Conservation (phyloP, 1,140 invertebrate species). For the Calephelis virginiensis region DNA sequence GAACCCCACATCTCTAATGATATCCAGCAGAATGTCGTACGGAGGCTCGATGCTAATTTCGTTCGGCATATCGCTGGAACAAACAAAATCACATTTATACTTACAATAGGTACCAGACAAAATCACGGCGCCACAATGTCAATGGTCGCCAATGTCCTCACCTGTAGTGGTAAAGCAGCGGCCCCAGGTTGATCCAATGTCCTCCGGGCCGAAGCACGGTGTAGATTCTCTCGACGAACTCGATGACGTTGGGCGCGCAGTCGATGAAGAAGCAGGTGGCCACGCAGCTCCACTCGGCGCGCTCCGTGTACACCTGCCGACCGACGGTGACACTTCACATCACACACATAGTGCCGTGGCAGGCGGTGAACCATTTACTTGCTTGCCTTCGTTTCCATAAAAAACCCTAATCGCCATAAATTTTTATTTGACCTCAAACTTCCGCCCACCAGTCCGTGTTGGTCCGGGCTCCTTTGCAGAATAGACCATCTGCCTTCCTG, state of each 20-base stretch:
- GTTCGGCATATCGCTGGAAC: slow-evolving; percentile 87
- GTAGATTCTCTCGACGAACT: slow-evolving; percentile 96
- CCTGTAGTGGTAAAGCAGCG: slow-evolving; percentile 94
- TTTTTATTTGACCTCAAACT: no score
- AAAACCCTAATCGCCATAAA: no score
- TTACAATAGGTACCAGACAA: no score
- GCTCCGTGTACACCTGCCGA: slow-evolving; percentile 85
- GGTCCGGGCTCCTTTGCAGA: no score
- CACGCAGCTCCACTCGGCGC: slow-evolving; percentile 93
- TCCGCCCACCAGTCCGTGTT: no score
- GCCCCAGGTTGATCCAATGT: slow-evolving; percentile 94
- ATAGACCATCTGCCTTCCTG: no score
- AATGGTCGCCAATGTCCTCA: slow-evolving; percentile 33
- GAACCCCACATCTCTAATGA: slow-evolving; percentile 94
- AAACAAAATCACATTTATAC: slow-evolving; percentile 19
- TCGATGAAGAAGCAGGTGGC: slow-evolving; percentile 99
- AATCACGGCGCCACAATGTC: no score
- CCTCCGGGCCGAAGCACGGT: slow-evolving; percentile 94
- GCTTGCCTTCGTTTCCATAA: no score
- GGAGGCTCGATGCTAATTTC: slow-evolving; percentile 97
- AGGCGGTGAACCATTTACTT: no score
- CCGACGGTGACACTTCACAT: no score
- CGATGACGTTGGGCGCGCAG: slow-evolving; percentile 97
- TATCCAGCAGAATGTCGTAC: slow-evolving; percentile 89
- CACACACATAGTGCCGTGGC: no score